Evolutionary conservation across 2,113 vertebrate species (phyloP).

Genomic region (Chionis minor): DNA sequence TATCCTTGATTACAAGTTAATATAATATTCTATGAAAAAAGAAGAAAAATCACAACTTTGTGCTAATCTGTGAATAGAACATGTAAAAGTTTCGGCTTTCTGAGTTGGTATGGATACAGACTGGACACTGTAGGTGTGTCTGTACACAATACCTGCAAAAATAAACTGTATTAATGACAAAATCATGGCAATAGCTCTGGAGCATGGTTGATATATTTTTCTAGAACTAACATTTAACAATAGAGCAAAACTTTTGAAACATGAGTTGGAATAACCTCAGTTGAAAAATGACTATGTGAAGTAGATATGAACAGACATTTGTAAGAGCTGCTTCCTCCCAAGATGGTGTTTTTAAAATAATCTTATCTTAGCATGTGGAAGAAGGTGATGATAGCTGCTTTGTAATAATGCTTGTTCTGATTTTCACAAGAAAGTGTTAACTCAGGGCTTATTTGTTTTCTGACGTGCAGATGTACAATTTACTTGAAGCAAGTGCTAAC

Average conservation of each 20-base stretch:
- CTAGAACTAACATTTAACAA: not conserved
- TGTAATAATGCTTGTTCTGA: not conserved
- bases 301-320: not conserved
- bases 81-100: not conserved
- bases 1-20: not conserved
- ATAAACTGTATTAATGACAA: not conserved
- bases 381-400: not conserved
- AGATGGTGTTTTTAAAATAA: not conserved
- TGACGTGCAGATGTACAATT: not conserved
- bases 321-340: not conserved
- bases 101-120: not conserved
- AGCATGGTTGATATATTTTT: not conserved
- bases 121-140: not conserved
- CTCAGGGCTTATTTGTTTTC: not conserved
- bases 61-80: not conserved
- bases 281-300: not conserved
- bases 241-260: not conserved
- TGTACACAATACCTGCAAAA: not conserved
- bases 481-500: not conserved
- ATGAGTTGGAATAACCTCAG: not conserved
- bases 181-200: not conserved
- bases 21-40: not conserved
- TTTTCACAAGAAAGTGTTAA: not conserved
- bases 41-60: not conserved
- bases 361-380: not conserved